phyloP scores from a whole-genome alignment of 2,797 vertebrate species.

The Acestrorhynchus altus region DNA sequence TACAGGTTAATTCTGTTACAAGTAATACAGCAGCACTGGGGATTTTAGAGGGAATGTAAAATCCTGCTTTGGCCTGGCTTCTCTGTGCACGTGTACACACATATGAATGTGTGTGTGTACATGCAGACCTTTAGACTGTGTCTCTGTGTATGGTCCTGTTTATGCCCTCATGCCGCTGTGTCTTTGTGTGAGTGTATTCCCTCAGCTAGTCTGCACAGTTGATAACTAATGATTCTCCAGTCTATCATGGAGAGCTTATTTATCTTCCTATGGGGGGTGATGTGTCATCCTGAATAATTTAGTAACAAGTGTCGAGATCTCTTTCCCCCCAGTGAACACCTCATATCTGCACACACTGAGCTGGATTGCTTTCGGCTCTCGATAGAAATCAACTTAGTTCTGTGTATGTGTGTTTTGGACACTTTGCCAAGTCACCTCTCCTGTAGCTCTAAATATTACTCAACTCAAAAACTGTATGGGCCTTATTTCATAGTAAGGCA shows the following conservation, averaged over 20 bases:
- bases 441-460: slow-evolving; percentile 3
- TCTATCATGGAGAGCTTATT: slow-evolving; percentile 75
- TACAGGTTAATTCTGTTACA: slow-evolving; percentile 36
- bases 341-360: slow-evolving; percentile 71
- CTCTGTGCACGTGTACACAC: neutral
- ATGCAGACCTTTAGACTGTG: slow-evolving; percentile 4
- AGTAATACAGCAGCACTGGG: slow-evolving; percentile 12
- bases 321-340: slow-evolving; percentile 63
- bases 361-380: slow-evolving; percentile 32
- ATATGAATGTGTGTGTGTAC: neutral
- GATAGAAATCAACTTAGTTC: neutral
- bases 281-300: slow-evolving; percentile 82
- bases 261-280: slow-evolving; percentile 76
- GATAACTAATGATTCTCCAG: slow-evolving; percentile 77
- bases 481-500: neutral
- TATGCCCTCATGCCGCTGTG: slow-evolving; percentile 35
- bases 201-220: slow-evolving; percentile 73
- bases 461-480: neutral
- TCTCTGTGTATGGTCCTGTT: slow-evolving; percentile 12
- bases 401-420: neutral
- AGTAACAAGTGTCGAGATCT: slow-evolving; percentile 79
- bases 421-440: slow-evolving; percentile 21
- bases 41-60: slow-evolving; percentile 18
- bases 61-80: neutral
- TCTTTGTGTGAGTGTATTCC: slow-evolving; percentile 36